These are phyloP conservation scores for Thumatha senex DNA, from an alignment of 2,888 invertebrate species.

Conservation along the genomic window DNA sequence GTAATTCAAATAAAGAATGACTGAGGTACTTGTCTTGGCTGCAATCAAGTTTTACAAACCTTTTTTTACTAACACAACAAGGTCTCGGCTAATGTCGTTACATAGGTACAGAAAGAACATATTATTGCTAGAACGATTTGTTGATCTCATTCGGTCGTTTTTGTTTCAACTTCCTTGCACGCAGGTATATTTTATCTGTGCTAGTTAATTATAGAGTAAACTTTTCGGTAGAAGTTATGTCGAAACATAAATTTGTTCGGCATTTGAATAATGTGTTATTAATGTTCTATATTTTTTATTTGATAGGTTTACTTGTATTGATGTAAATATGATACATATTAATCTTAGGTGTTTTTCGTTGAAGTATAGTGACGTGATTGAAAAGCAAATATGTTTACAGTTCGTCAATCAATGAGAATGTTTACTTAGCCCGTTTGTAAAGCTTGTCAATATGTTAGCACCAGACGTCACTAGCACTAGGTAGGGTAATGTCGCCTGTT, in stretches of 20 bases:
- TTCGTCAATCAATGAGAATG: conserved; percentile 38
- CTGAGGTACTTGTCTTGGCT: conserved; percentile 17
- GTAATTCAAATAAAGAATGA: conserved; percentile 31
- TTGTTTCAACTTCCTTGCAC: conserved; percentile 17
- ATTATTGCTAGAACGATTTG: conserved; percentile 24
- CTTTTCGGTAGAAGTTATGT: conserved; percentile 17
- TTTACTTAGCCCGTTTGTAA: conserved; percentile 16
- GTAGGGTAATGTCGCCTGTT: too few species aligned
- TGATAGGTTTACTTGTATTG: conserved; percentile 15
- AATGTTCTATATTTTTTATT: conserved; percentile 9
- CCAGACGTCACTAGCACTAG: conserved; percentile 13
- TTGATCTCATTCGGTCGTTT: conserved; percentile 26
- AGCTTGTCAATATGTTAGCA: conserved; percentile 28
- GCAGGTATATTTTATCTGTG: conserved; percentile 25
- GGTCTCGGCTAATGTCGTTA: conserved; percentile 19
- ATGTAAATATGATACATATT: conserved; percentile 37
- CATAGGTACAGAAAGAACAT: not conserved
- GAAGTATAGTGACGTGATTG: conserved; percentile 26
- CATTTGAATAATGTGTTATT: conserved; percentile 16
- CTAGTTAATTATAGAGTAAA: conserved; percentile 24
- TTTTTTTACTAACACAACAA: conserved; percentile 21
- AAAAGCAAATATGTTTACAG: conserved; percentile 22
- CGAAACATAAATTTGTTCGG: conserved; percentile 13
- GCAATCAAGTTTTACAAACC: conserved; percentile 30
- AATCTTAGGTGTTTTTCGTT: conserved; percentile 22